Percentiles rank a stretch among this genome's conserved stretches.
These are phyloP conservation scores for Pampusana beccarii DNA, from an alignment of 2,113 vertebrate species.

Conservation along the genomic window DNA sequence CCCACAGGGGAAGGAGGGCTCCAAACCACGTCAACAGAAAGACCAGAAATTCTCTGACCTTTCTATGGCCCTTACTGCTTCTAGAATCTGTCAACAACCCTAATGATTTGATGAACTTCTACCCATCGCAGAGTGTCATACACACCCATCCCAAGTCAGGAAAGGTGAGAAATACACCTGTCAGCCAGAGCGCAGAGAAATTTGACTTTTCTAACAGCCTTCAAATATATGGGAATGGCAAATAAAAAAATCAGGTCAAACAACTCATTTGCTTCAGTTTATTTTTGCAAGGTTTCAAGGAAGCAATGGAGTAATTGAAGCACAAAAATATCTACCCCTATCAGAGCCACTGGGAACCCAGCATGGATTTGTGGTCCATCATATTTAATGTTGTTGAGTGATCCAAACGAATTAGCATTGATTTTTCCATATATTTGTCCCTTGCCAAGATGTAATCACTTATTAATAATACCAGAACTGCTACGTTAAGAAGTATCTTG, in stretches of 20 bases:
- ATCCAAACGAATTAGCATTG: constrained; percentile 37
- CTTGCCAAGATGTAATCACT: constrained; percentile 12
- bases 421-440: constrained; percentile 36
- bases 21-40: background rate
- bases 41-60: background rate
- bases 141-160: background rate
- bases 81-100: background rate
- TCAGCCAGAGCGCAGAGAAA: background rate
- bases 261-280: background rate
- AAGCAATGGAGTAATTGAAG: background rate
- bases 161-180: background rate
- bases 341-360: background rate
- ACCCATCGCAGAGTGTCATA: background rate
- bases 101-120: background rate
- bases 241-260: background rate
- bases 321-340: background rate
- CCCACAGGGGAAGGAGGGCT: background rate
- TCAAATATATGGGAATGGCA: background rate
- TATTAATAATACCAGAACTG: background rate
- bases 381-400: constrained; percentile 5
- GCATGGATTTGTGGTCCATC: background rate
- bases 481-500: background rate
- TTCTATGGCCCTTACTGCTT: background rate
- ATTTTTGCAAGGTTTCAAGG: background rate
- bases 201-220: background rate